Evolutionary conservation across 2,888 invertebrate genomes (phyloP).

Genomic region (Cepaea hortensis): DNA sequence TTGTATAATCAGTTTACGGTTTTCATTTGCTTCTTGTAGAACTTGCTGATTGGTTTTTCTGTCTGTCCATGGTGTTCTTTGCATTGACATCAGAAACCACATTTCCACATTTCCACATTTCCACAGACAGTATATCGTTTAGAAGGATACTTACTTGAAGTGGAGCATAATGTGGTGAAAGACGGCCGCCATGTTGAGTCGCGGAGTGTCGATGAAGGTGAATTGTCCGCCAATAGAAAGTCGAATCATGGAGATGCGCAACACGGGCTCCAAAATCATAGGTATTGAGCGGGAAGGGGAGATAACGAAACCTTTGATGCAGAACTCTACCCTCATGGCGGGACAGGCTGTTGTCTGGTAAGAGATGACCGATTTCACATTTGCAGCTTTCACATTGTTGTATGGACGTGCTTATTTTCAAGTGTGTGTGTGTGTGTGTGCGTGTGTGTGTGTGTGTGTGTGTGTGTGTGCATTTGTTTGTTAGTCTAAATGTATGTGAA

Average conservation of each 20-base stretch:
- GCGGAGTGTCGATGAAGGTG: slow-evolving; percentile 41
- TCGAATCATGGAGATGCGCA: slow-evolving; percentile 32
- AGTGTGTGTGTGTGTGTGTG: background rate
- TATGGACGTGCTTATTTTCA: background rate
- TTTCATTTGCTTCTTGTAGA: too few species aligned
- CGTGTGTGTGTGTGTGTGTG: too few species aligned
- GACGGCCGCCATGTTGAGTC: slow-evolving; percentile 40
- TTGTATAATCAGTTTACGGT: too few species aligned
- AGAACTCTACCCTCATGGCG: slow-evolving; percentile 34
- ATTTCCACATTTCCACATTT: too few species aligned
- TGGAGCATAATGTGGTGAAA: slow-evolving; percentile 22
- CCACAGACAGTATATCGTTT: background rate
- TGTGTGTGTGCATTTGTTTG: too few species aligned
- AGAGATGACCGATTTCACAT: background rate
- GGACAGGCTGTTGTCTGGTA: slow-evolving; percentile 28
- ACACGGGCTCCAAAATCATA: slow-evolving; percentile 27
- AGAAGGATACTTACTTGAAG: slow-evolving; percentile 14
- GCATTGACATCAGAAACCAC: too few species aligned
- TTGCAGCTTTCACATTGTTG: background rate
- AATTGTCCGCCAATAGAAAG: slow-evolving; percentile 36
- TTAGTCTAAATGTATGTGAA: too few species aligned
- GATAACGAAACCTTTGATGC: slow-evolving; percentile 33
- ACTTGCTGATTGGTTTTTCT: too few species aligned
- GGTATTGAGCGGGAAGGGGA: slow-evolving; percentile 41
- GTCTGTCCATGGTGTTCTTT: too few species aligned